These are phyloP conservation scores for Berghia stephanieae DNA, from an alignment of 1,140 invertebrate species.

Conservation along the genomic window DNA sequence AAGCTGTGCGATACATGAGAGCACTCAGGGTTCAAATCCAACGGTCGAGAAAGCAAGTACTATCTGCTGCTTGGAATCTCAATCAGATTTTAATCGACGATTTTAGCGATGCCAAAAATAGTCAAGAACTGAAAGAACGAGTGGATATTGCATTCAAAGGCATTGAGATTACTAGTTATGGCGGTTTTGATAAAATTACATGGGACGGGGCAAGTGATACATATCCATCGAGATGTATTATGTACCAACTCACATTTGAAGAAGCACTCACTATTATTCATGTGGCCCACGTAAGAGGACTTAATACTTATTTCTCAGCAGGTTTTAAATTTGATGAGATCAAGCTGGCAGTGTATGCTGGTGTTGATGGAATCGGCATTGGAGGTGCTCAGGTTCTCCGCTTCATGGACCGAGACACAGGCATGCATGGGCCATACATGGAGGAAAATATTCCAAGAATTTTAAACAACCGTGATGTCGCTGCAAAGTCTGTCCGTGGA, in stretches of 20 bases:
- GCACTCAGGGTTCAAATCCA: conserved; percentile 44
- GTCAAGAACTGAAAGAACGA: conserved; percentile 29
- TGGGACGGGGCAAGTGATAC: conserved; percentile 49
- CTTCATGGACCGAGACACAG: conserved; percentile 46
- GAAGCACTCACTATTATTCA: conserved; percentile 49
- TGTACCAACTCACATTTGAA: conserved; percentile 49
- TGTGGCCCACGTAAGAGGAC: conserved; percentile 45
- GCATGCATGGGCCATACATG: conserved; percentile 51
- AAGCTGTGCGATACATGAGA: conserved; percentile 47
- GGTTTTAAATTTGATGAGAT: conserved; percentile 53
- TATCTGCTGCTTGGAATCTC: conserved; percentile 53
- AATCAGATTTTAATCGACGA: conserved; percentile 45
- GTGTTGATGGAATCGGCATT: conserved; percentile 48
- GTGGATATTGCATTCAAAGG: conserved; percentile 46
- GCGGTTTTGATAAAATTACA: conserved; percentile 48
- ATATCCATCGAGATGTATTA: conserved; percentile 49
- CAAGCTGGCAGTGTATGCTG: conserved; percentile 46
- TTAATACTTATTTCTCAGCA: conserved; percentile 49
- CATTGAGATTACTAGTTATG: conserved; percentile 45
- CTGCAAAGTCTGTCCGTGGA: conserved; percentile 39
- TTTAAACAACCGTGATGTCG: conserved; percentile 40
- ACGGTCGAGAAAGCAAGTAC: conserved; percentile 39
- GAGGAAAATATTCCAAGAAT: conserved; percentile 51
- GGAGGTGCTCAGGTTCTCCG: conserved; percentile 46
- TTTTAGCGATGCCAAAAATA: conserved; percentile 31